Base-by-base conservation (phyloP, 2,113 vertebrate genomes). In the Romanogobio albipinnatus region DNA sequence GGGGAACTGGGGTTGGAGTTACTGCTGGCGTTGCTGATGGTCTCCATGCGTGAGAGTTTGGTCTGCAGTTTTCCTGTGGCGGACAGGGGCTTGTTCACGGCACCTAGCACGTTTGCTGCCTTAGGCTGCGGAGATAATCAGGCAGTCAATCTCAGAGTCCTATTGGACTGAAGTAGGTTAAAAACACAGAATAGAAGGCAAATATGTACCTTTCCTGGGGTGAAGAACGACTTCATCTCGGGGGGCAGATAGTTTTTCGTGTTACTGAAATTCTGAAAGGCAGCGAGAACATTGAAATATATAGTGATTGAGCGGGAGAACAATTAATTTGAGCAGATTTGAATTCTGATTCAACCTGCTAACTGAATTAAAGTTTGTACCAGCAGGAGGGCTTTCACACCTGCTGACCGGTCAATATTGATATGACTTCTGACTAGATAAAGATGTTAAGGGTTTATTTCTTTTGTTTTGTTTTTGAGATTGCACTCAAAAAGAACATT, bases 201-300 rank as follows among this genome's bases (percentile, higher is more conserved):
- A 26, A 49, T 11, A 9, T 68, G 62, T 91, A 99, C 98, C 96
- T 99, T 99, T 93, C 98, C 98, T 85, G 97, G 97, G 80, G 97
- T 97, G 87, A 99, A 99, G 93, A 99, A 98, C 0, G 96, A 93
- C 90, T 99, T 99, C 97, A 99, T 98, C 94, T 99, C 98, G 47
- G 97, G 95, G 88, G 98, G 98, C 89, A 99, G 96, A 62, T 98
- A 99, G 91, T 99, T 98, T 96, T 99, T 99, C 90, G 97, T 98
- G 94, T 99, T 99, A 94, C 95, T 99, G 91, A 99, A 98, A 92
- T 99, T 99, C 98, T 99, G 92, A 61, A 93, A 90, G 2, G 7
- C 1, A 68, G 24, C 10, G 10, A 19, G 77, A 45, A 8, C 77
- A 36, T 86, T 15, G 86, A 1, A 0, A 51, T 26, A 8, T 4